phyloP scores from a whole-genome alignment of 2,113 vertebrate genomes.

The Panthera leo region DNA sequence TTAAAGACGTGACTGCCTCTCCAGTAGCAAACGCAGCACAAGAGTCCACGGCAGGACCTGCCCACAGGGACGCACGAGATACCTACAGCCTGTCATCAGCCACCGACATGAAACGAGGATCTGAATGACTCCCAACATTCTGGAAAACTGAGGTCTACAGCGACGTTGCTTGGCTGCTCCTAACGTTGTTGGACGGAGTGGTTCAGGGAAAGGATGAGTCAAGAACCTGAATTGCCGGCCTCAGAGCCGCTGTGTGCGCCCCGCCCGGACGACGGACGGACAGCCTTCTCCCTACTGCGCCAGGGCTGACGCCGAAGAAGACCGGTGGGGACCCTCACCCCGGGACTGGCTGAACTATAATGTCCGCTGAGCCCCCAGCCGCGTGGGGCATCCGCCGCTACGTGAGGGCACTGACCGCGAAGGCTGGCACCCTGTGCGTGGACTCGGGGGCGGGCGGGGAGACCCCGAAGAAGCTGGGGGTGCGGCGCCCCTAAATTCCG shows the following conservation, averaged over 20 bases:
- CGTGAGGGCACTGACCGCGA: fast-evolving
- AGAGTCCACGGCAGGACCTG: neutral
- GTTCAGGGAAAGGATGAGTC: neutral
- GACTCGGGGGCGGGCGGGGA: neutral
- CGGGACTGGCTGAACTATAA: fast-evolving
- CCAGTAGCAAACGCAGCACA: fast-evolving
- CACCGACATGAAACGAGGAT: neutral
- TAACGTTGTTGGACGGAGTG: neutral
- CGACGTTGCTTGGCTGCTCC: neutral
- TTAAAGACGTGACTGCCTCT: neutral
- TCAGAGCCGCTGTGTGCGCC: neutral
- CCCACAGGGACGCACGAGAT: neutral
- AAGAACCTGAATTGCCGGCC: neutral
- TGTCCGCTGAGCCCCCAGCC: fast-evolving
- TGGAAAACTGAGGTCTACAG: neutral
- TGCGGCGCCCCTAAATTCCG: neutral
- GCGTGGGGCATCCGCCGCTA: neutral
- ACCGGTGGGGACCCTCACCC: neutral
- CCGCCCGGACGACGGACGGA: neutral
- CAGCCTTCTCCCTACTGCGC: neutral
- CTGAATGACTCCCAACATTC: neutral
- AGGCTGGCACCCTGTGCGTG: too few relatives aligned
- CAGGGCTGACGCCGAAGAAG: neutral
- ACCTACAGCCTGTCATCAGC: neutral
- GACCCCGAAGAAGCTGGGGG: neutral